phyloP scores from a whole-genome alignment of 2,797 vertebrate genomes.

The Pantherophis alleghaniensis region DNA sequence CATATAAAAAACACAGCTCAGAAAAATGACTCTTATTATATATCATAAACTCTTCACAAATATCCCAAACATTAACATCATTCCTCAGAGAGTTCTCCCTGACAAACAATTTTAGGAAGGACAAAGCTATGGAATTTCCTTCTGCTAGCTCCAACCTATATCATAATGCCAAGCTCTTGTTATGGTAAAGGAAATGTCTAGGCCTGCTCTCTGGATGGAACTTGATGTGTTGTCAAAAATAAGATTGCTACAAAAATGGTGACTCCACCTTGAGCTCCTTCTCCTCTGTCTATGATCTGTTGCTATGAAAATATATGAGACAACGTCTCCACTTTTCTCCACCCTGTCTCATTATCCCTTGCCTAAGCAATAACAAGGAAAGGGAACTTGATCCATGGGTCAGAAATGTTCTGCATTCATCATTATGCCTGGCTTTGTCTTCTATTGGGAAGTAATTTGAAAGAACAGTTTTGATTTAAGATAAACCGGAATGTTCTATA shows the following conservation, averaged over 20 bases:
- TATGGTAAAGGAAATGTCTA: not conserved
- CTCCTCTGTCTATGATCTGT: not conserved
- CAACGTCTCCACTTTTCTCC: not conserved
- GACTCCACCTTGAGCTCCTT: not conserved
- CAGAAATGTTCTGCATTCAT: not conserved
- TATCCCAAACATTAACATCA: not conserved
- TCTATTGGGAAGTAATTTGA: not conserved
- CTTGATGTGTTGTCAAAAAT: not conserved
- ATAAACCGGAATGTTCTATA: constrained; percentile 4
- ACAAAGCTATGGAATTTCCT: not conserved
- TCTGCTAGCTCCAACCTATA: not conserved
- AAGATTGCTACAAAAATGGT: not conserved
- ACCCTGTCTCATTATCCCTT: not conserved
- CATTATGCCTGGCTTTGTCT: not conserved
- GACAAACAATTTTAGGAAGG: not conserved
- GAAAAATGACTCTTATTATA: not conserved
- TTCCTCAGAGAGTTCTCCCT: not conserved
- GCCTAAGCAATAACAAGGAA: not conserved
- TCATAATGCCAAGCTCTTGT: not conserved
- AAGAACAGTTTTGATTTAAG: not conserved
- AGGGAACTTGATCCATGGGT: not conserved
- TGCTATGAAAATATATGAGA: not conserved
- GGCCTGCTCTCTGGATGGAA: not conserved
- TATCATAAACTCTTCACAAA: not conserved
- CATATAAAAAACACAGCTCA: not conserved